These are phyloP conservation scores for Olivierus martensii DNA, from an alignment of 1,140 invertebrate species.

Conservation along the genomic window DNA sequence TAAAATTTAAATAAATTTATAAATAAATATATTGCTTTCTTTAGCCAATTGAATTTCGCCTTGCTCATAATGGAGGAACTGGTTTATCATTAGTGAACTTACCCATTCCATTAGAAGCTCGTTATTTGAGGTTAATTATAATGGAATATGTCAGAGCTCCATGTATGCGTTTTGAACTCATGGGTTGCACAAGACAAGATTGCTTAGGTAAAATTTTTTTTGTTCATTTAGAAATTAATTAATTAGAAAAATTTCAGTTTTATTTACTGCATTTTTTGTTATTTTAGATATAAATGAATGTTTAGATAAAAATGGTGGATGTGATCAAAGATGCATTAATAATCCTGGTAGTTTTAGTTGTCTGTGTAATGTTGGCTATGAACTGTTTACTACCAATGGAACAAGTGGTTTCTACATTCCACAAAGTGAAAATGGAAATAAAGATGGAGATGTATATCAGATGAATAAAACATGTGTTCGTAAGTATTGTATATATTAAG, in stretches of 20 bases:
- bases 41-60: constrained; percentile 71
- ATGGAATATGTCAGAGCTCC: constrained; percentile 75
- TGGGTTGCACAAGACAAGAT: constrained; percentile 81
- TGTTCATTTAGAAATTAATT: background rate
- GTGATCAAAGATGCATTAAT: constrained; percentile 87
- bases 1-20: background rate
- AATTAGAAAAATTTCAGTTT: too few relatives aligned
- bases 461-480: constrained; percentile 89
- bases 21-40: background rate
- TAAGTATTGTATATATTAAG: constrained; percentile 19
- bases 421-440: constrained; percentile 62
- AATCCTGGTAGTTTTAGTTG: constrained; percentile 74
- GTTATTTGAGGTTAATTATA: constrained; percentile 73
- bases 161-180: constrained; percentile 79
- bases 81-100: constrained; percentile 70
- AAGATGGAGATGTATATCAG: constrained; percentile 76
- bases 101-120: constrained; percentile 78
- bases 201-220: constrained; percentile 40
- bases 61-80: constrained; percentile 58
- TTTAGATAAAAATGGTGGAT: constrained; percentile 72
- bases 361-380: constrained; percentile 80
- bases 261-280: constrained; percentile 1
- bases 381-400: constrained; percentile 76
- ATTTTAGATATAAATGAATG: constrained; percentile 78
- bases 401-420: constrained; percentile 79